Evolutionary conservation across 2,888 invertebrate species (phyloP), one percentile per base, ranked within the genome.

Genomic region (Cerceris rybyensis): DNA sequence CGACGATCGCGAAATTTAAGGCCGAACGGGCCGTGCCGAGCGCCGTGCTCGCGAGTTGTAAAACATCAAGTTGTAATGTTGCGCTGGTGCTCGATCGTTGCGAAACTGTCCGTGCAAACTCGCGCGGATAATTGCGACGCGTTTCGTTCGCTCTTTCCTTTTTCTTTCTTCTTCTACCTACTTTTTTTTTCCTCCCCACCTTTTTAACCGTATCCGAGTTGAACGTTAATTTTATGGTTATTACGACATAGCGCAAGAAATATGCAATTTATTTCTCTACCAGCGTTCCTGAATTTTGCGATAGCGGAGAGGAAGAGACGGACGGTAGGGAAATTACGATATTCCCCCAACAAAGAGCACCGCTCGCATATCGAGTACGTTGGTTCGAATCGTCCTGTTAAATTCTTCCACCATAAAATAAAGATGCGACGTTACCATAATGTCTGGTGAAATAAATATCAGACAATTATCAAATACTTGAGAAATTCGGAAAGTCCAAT

Each of bases 1-100:
- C 78, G 82, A 76, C 85, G 78, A 75, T 75, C 72, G 65, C 74
- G 58, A 84, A 82, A 85, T 85, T 85, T 86, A 84, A 78, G 66
- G 71, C 74, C 80, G 57, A 66, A 64, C 63, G 28, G 74, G 50
- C 66, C 72, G 78, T 39, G 59, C 49, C 55, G 43, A 57, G n/a
- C 55, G 14, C 17, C 39, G 52, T 42, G 55, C 49, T 28, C 71
- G 63, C 63, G 11, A 39, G 79, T 69, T 80, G 80, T 80, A 81
- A 80, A 80, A 80, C 80, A 80, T 68, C 64, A 42, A 54, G 46
- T 64, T 75, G 80, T 69, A 80, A 80, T 71, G 81, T 58, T 75
- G 75, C 60, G 41, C 17, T 14, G 42, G 46, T 39, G 67, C 42
- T 65, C 80, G 80, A 80, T 75, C 67, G 67, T 80, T 80, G 52